Percentiles rank a stretch among this genome's conserved stretches.
These are phyloP conservation scores for Aptenodytes patagonicus DNA, from an alignment of 2,113 vertebrate species.

Conservation along the genomic window DNA sequence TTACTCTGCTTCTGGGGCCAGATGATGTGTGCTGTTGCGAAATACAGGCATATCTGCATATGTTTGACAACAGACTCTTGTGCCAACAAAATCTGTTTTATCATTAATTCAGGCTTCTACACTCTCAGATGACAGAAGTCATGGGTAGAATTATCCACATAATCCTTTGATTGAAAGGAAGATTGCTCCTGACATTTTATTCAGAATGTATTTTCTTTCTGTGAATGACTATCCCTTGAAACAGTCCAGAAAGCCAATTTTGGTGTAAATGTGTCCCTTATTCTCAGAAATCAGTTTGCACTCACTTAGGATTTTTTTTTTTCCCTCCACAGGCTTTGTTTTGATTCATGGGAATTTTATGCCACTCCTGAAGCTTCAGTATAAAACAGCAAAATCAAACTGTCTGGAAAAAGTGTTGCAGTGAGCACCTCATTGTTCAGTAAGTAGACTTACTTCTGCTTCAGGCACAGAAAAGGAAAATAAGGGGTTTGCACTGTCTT, in stretches of 20 bases:
- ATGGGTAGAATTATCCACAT: background rate
- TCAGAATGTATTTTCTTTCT: background rate
- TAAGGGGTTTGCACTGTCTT: background rate
- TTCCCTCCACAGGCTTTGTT: background rate
- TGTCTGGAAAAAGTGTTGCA: background rate
- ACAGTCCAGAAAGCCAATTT: background rate
- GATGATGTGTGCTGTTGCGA: background rate
- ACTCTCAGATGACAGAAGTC: background rate
- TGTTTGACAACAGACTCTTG: background rate
- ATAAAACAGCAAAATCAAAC: background rate
- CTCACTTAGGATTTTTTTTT: background rate
- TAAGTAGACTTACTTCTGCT: background rate
- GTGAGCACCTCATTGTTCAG: background rate
- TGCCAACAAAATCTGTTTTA: background rate
- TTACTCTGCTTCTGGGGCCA: background rate
- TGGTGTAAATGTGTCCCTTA: background rate
- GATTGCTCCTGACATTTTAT: background rate
- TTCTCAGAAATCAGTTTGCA: background rate
- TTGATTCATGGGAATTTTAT: background rate
- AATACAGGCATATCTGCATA: background rate
- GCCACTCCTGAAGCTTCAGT: background rate
- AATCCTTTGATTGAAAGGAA: background rate
- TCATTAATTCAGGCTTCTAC: background rate
- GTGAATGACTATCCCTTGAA: background rate
- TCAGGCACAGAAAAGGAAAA: background rate